A percentile compares a stretch with the other conserved stretches of the same genome.
These are phyloP conservation scores for Atopsyche davidsoni DNA, from an alignment of 1,140 invertebrate genomes.

Conservation along the genomic window DNA sequence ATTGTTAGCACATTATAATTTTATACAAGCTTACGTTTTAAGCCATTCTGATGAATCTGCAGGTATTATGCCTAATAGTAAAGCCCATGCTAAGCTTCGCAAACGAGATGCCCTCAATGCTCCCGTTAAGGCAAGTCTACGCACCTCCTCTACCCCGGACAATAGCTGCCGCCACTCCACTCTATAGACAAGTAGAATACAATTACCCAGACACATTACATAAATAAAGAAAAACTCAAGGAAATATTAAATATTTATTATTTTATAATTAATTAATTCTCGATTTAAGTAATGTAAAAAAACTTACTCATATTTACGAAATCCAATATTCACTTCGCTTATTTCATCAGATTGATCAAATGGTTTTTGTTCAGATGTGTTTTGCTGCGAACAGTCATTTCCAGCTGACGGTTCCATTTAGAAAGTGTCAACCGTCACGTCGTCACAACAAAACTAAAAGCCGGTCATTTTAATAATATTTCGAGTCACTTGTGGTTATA, in stretches of 20 bases:
- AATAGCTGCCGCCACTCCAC: constrained; percentile 17
- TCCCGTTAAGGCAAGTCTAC: constrained; percentile 20
- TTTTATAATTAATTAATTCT: background rate
- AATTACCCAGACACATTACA: background rate
- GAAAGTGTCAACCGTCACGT: too few species aligned
- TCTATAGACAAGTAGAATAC: background rate
- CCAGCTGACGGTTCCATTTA: constrained; percentile 13
- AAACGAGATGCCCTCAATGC: constrained; percentile 13
- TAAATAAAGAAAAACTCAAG: background rate
- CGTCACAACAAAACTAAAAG: too few species aligned
- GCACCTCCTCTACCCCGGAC: constrained; percentile 17
- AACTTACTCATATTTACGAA: constrained; percentile 18
- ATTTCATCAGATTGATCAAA: constrained; percentile 1
- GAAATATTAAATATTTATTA: background rate
- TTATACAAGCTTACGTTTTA: constrained; percentile 8
- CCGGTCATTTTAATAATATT: too few species aligned
- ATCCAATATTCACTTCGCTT: constrained; percentile 11
- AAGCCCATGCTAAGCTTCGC: constrained; percentile 24
- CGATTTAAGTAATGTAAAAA: background rate
- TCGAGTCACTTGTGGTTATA: too few species aligned
- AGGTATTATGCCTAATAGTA: constrained; percentile 19
- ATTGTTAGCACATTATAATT: background rate
- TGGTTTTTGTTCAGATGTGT: background rate
- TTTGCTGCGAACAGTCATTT: constrained; percentile 9
- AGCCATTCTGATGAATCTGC: constrained; percentile 18